These are phyloP conservation scores for Scaptomyza hsui DNA, from an alignment of 1,140 invertebrate species.

Conservation along the genomic window DNA sequence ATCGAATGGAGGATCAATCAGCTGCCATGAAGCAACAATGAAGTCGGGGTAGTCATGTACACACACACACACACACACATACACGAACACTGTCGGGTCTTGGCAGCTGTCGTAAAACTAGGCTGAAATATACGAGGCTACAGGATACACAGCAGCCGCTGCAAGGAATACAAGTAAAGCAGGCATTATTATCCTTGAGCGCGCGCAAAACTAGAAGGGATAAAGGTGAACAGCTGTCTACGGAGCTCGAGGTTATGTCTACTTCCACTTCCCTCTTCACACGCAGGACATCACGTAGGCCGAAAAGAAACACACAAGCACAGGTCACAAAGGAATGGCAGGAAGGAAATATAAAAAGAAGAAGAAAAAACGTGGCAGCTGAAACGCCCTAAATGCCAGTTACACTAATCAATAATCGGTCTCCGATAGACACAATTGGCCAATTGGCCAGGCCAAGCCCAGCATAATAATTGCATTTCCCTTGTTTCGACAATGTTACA, in stretches of 20 bases:
- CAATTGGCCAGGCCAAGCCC: conserved; percentile 50
- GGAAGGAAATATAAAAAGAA: no score
- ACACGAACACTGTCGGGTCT: conserved; percentile 10
- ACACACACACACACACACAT: conserved; percentile 10
- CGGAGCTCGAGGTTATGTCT: conserved; percentile 9
- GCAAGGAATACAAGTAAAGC: background rate
- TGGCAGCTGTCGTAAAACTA: conserved; percentile 76
- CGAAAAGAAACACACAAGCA: background rate
- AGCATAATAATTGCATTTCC: conserved; percentile 45
- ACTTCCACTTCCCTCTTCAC: background rate
- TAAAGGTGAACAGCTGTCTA: conserved; percentile 69
- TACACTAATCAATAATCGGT: conserved; percentile 72
- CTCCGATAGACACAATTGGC: conserved; percentile 50
- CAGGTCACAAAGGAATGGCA: background rate
- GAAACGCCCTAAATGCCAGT: conserved; percentile 57
- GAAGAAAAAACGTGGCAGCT: background rate
- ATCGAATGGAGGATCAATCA: conserved; percentile 73
- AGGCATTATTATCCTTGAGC: conserved; percentile 27
- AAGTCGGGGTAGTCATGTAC: conserved; percentile 54
- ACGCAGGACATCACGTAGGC: conserved; percentile 40
- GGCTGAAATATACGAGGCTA: conserved; percentile 57
- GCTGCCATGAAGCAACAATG: conserved; percentile 59
- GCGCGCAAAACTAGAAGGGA: conserved; percentile 39
- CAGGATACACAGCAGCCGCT: conserved; percentile 34
- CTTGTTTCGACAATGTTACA: conserved; percentile 22